These are phyloP conservation scores for Temnothorax unifasciatus DNA, from an alignment of 2,888 invertebrate species.

Conservation along the genomic window DNA sequence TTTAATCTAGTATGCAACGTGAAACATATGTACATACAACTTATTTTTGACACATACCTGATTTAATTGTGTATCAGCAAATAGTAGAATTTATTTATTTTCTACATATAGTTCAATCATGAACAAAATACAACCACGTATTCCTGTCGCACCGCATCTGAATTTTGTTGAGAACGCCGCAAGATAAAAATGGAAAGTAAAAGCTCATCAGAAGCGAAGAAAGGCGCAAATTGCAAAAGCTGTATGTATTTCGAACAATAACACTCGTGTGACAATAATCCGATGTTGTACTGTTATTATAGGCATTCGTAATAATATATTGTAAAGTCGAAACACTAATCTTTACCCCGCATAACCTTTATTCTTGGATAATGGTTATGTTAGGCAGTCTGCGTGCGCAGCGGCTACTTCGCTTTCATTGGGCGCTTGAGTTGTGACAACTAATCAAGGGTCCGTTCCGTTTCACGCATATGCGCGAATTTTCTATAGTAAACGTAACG, in stretches of 20 bases:
- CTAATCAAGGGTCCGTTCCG: neutral
- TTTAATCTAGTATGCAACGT: neutral
- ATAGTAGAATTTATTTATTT: neutral
- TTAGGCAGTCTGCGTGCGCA: neutral
- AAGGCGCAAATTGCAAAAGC: neutral
- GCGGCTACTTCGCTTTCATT: neutral
- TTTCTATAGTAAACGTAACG: too few relatives aligned
- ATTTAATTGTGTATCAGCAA: constrained; percentile 8
- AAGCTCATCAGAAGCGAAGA: neutral
- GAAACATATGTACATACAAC: neutral
- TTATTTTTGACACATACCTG: constrained; percentile 9
- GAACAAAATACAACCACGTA: neutral
- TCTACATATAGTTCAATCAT: neutral
- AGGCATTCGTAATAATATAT: constrained; percentile 8
- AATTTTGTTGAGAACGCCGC: too few relatives aligned
- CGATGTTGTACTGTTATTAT: neutral
- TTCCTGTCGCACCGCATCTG: neutral
- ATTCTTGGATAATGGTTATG: neutral
- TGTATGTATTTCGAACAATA: neutral
- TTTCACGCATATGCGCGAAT: too few relatives aligned
- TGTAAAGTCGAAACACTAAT: neutral
- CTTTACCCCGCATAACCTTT: neutral
- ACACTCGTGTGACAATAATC: neutral
- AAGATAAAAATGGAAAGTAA: too few relatives aligned
- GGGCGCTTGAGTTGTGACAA: neutral